A percentile compares a stretch with the other conserved stretches of the same genome.
Conservation (phyloP, 1,140 invertebrate genomes). For the Drosophila tropicalis region DNA sequence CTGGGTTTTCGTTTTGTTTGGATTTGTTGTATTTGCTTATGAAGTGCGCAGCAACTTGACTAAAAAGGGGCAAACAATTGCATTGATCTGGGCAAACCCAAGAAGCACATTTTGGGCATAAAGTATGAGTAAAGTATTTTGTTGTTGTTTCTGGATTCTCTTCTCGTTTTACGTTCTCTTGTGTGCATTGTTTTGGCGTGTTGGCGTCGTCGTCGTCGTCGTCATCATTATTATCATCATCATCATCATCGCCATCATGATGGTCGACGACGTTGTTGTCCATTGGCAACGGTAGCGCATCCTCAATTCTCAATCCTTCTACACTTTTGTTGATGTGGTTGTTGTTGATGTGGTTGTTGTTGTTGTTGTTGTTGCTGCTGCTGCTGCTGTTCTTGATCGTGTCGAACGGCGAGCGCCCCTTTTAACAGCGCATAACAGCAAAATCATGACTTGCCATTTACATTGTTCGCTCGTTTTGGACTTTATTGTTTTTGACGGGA, state of each 20-base stretch:
- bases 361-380: constrained; percentile 71
- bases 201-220: constrained; percentile 59
- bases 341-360: constrained; percentile 68
- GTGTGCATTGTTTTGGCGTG: constrained; percentile 70
- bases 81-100: constrained; percentile 67
- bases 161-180: constrained; percentile 43
- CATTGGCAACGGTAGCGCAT: constrained; percentile 53
- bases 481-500: constrained; percentile 82
- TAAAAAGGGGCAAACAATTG: constrained; percentile 81
- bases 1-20: constrained; percentile 36
- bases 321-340: constrained; percentile 53
- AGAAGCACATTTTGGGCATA: constrained; percentile 72
- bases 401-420: constrained; percentile 83
- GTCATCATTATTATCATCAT: no score
- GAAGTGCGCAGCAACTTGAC: constrained; percentile 79
- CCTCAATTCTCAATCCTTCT: constrained; percentile 43
- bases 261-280: constrained; percentile 56
- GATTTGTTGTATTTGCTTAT: constrained; percentile 77
- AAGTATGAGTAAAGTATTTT: constrained; percentile 79
- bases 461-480: constrained; percentile 82
- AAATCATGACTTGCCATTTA: constrained; percentile 83
- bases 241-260: no score
- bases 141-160: constrained; percentile 45
- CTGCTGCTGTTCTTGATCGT: constrained; percentile 82
- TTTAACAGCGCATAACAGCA: constrained; percentile 83